Evolutionary conservation across 2,888 invertebrate species (phyloP).

Genomic region (Anthophora plumipes): DNA sequence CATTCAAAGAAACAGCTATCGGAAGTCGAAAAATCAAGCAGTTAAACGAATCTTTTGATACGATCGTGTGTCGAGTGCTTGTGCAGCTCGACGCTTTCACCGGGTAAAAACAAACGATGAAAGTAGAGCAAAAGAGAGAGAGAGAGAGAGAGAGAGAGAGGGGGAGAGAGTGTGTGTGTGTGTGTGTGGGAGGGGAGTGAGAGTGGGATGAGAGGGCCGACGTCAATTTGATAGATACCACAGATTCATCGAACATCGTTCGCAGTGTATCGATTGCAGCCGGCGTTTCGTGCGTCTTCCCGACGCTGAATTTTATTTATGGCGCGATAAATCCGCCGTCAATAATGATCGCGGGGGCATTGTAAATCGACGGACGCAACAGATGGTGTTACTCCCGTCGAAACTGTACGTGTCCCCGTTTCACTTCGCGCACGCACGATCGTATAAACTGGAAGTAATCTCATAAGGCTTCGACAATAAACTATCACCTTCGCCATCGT

Average conservation of each 20-base stretch:
- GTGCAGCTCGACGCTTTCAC: background rate
- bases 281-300: constrained; percentile 49
- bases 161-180: background rate
- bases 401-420: background rate
- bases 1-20: background rate
- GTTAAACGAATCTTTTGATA: background rate
- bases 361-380: constrained; percentile 65
- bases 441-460: constrained; percentile 53
- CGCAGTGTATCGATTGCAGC: constrained; percentile 49
- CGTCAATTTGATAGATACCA: constrained; percentile 36
- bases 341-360: constrained; percentile 62
- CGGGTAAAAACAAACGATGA: constrained; percentile 24
- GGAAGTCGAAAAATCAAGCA: background rate
- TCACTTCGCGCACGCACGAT: constrained; percentile 10
- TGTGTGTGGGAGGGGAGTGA: too few species aligned
- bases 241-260: constrained; percentile 52
- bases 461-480: constrained; percentile 56
- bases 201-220: background rate
- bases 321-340: constrained; percentile 60
- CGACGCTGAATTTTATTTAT: constrained; percentile 66
- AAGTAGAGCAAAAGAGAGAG: background rate
- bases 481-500: constrained; percentile 51
- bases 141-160: background rate
- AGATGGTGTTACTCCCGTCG: constrained; percentile 54
- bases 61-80: background rate